phyloP scores from a whole-genome alignment of 2,113 vertebrate species.

The Poecilia latipinna region DNA sequence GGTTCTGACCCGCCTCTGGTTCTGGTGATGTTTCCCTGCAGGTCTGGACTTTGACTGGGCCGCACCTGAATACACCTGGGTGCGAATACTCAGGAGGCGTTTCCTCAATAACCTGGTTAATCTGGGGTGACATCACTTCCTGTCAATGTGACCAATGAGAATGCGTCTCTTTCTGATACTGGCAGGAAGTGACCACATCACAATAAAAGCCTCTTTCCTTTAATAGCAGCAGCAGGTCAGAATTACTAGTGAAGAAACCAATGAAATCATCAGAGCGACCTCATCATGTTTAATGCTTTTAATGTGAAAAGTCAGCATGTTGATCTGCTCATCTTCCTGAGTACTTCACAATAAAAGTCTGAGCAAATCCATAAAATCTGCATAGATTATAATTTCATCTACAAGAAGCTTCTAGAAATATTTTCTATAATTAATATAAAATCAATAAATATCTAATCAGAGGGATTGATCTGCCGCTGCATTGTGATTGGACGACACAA shows the following conservation, averaged over 20 bases:
- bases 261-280: background rate
- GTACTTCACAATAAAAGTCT: constrained; percentile 14
- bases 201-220: background rate
- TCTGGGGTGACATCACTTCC: background rate
- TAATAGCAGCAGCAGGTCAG: no score
- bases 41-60: background rate
- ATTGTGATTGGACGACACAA: constrained; percentile 83
- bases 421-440: background rate
- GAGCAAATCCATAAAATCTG: background rate
- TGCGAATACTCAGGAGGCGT: background rate
- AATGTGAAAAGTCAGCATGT: background rate
- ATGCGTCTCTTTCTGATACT: background rate
- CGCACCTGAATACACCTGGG: no score
- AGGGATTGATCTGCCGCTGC: constrained; percentile 28
- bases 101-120: background rate
- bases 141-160: background rate
- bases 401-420: background rate
- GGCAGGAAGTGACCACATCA: background rate
- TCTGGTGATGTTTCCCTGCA: background rate
- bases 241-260: background rate
- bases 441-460: background rate
- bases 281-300: background rate
- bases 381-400: background rate
- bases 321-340: background rate
- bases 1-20: background rate